phyloP scores from a whole-genome alignment of 2,888 invertebrate genomes.

The Copidosoma aretas region DNA sequence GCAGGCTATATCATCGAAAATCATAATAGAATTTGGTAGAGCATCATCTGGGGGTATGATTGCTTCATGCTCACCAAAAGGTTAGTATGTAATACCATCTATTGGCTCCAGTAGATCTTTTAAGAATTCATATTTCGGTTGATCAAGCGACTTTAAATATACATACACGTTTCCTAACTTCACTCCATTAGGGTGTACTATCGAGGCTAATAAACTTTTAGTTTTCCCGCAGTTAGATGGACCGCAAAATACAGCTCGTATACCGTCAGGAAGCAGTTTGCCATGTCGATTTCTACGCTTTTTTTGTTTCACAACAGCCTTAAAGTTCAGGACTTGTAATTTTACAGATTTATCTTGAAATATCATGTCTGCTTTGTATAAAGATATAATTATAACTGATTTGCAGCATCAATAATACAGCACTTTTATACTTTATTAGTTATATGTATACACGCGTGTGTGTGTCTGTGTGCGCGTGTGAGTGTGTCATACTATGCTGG shows the following conservation, averaged over 20 bases:
- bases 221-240: slow-evolving; percentile 50
- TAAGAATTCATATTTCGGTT: slow-evolving; percentile 51
- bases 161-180: slow-evolving; percentile 57
- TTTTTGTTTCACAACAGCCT: neutral
- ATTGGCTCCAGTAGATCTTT: slow-evolving; percentile 42
- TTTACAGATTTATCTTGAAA: neutral
- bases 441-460: too few relatives aligned
- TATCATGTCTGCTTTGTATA: neutral
- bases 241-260: slow-evolving; percentile 29
- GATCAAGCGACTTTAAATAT: slow-evolving; percentile 51
- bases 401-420: neutral
- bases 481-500: too few relatives aligned
- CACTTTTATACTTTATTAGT: neutral
- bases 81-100: slow-evolving; percentile 35
- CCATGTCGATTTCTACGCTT: slow-evolving; percentile 32
- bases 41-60: slow-evolving; percentile 25
- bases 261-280: slow-evolving; percentile 36
- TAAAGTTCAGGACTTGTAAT: slow-evolving; percentile 1
- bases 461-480: too few relatives aligned
- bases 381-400: neutral
- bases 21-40: too few relatives aligned
- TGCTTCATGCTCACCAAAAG: slow-evolving; percentile 28
- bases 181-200: slow-evolving; percentile 50
- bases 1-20: too few relatives aligned
- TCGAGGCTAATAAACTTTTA: slow-evolving; percentile 32